Percentiles rank a stretch among this genome's conserved stretches.
Conservation (phyloP, 2,888 invertebrate species). For the Encarsia formosa region DNA sequence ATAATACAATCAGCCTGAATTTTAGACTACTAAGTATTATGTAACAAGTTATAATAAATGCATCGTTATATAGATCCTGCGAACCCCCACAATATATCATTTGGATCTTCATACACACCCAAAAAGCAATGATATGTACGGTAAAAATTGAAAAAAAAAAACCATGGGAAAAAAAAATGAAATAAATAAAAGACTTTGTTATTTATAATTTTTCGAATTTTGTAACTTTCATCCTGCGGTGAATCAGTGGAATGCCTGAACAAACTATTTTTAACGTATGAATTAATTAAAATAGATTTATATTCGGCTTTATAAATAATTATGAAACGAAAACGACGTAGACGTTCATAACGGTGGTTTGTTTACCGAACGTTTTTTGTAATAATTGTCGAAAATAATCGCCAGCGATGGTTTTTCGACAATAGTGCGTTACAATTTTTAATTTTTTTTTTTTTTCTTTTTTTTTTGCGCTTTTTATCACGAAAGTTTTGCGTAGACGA, state of each 20-base stretch:
- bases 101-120: slow-evolving; percentile 14
- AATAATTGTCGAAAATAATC: slow-evolving; percentile 19
- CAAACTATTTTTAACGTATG: slow-evolving; percentile 26
- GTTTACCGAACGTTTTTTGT: slow-evolving; percentile 30
- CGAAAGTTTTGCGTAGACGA: slow-evolving; percentile 13
- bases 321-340: slow-evolving; percentile 24
- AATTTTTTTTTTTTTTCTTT: slow-evolving; percentile 22
- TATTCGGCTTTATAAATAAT: slow-evolving; percentile 26
- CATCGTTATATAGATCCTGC: slow-evolving; percentile 23
- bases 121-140: slow-evolving; percentile 12
- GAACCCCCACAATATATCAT: slow-evolving; percentile 19
- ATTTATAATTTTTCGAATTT: slow-evolving; percentile 24
- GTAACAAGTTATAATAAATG: slow-evolving; percentile 6
- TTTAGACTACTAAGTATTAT: slow-evolving; percentile 18
- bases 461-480: slow-evolving; percentile 22
- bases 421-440: slow-evolving; percentile 19
- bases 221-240: slow-evolving; percentile 21
- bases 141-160: too few relatives aligned
- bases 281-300: slow-evolving; percentile 26
- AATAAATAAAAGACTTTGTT: slow-evolving; percentile 21
- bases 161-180: slow-evolving; percentile 14
- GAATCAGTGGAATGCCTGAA: slow-evolving; percentile 25
- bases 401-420: slow-evolving; percentile 14
- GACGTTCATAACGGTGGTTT: slow-evolving; percentile 30
- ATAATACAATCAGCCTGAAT: slow-evolving; percentile 25